These are phyloP conservation scores for Tetrao urogallus DNA, from an alignment of 2,113 vertebrate genomes.

Conservation along the genomic window DNA sequence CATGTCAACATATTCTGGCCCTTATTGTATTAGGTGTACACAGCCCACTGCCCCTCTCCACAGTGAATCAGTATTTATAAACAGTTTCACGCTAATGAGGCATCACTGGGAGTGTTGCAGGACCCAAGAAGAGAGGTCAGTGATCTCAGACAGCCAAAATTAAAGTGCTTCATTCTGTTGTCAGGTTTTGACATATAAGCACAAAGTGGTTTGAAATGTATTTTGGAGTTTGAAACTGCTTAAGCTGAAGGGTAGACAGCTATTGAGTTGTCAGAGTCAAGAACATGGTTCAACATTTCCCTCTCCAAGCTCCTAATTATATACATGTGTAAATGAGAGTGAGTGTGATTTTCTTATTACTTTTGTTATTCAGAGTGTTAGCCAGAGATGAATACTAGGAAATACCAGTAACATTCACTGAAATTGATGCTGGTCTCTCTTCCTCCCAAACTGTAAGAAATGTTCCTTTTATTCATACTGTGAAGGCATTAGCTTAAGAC, in stretches of 20 bases:
- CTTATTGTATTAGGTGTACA: not conserved
- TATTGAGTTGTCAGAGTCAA: not conserved
- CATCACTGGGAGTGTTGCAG: not conserved
- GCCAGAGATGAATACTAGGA: not conserved
- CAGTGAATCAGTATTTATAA: not conserved
- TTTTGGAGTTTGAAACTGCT: not conserved
- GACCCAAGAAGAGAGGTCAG: not conserved
- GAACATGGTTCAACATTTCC: not conserved
- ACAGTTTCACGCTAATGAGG: not conserved
- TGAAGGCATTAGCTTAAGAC: not conserved
- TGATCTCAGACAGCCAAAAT: not conserved
- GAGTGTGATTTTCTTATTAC: rapidly evolving
- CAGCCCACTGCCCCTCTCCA: not conserved
- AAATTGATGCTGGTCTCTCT: not conserved
- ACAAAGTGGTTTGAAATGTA: not conserved
- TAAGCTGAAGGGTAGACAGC: not conserved
- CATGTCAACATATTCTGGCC: not conserved
- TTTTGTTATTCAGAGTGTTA: not conserved
- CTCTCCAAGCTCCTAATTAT: not conserved
- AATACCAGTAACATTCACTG: not conserved
- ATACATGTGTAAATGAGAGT: not conserved
- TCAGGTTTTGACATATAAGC: not conserved
- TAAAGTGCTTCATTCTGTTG: not conserved
- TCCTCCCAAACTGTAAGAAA: not conserved
- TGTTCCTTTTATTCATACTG: not conserved